Evolutionary conservation across 2,113 vertebrate species (phyloP).

Genomic region (Tetrao urogallus): DNA sequence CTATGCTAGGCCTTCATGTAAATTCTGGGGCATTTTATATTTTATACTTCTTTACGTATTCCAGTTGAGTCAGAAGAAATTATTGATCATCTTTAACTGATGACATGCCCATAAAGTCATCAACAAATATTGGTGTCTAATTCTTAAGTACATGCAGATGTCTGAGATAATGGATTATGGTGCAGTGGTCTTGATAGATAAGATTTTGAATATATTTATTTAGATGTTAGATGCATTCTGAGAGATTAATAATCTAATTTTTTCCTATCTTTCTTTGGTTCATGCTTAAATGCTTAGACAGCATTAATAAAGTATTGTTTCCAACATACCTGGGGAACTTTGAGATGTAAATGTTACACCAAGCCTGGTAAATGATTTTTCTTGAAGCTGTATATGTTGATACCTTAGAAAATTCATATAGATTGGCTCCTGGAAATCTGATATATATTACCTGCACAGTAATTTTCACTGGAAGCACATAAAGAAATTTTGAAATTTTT

Average conservation of each 20-base stretch:
- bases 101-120: constrained; percentile 9
- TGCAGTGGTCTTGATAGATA: background rate
- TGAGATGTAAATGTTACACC: background rate
- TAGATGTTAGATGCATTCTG: background rate
- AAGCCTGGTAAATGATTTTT: background rate
- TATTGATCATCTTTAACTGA: constrained; percentile 42
- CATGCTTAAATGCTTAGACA: background rate
- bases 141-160: background rate
- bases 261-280: background rate
- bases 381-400: background rate
- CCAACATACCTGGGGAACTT: background rate
- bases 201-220: constrained; percentile 1
- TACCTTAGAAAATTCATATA: background rate
- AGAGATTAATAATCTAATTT: constrained; percentile 9
- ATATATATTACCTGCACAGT: background rate
- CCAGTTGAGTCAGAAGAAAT: background rate
- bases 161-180: background rate
- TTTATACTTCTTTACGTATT: background rate
- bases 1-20: background rate
- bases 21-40: background rate
- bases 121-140: background rate
- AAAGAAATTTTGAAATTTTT: background rate
- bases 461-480: background rate
- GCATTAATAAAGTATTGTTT: background rate
- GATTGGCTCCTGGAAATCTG: background rate